phyloP scores from a whole-genome alignment of 2,113 vertebrate genomes.

The Suncus etruscus region DNA sequence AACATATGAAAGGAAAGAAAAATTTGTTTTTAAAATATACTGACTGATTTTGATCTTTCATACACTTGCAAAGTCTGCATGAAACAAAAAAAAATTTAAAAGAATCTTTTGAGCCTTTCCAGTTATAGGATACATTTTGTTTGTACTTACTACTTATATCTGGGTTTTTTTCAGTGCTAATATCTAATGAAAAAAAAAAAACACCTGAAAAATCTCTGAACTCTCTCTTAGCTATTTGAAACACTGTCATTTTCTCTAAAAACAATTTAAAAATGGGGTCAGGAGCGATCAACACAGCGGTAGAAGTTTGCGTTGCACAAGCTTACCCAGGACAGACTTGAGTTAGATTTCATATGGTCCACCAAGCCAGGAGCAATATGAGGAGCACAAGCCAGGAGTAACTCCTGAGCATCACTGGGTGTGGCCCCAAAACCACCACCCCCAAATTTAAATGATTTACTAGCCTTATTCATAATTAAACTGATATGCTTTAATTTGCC shows the following conservation, averaged over 20 bases:
- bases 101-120: neutral
- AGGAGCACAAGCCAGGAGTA: too few species aligned
- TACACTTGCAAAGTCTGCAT: slow-evolving; percentile 9
- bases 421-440: too few species aligned
- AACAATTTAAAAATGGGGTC: neutral
- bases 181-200: slow-evolving; percentile 7
- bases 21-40: neutral
- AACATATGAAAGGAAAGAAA: neutral
- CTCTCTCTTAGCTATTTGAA: slow-evolving; percentile 49
- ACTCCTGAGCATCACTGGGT: too few species aligned
- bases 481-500: slow-evolving; percentile 42
- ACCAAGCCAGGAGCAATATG: too few species aligned
- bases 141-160: neutral
- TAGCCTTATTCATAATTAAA: slow-evolving; percentile 39
- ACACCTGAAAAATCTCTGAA: neutral
- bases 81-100: neutral
- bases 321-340: too few species aligned
- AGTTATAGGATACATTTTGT: too few species aligned
- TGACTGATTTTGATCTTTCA: neutral
- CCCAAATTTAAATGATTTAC: neutral
- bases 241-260: slow-evolving; percentile 53
- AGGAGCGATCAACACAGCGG: too few species aligned
- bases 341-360: too few species aligned
- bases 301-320: too few species aligned
- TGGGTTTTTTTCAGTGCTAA: slow-evolving; percentile 22